phyloP scores from a whole-genome alignment of 2,888 invertebrate species.

The Leucophenga montana region DNA sequence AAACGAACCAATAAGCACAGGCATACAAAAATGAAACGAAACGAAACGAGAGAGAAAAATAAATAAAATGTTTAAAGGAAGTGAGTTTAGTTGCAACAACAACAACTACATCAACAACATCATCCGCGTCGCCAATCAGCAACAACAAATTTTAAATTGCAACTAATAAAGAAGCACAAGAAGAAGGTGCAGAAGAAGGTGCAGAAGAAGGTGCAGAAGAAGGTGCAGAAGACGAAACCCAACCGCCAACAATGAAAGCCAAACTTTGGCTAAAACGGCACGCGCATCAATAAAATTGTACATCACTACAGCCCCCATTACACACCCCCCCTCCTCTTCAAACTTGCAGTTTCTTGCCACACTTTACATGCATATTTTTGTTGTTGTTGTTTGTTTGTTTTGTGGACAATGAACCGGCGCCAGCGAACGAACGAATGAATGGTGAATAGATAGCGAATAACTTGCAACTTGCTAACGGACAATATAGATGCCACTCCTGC shows the following conservation, averaged over 20 bases:
- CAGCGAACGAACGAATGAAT: neutral
- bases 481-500: neutral
- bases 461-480: too few relatives aligned
- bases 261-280: conserved; percentile 4
- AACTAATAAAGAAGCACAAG: neutral
- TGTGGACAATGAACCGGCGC: conserved; percentile 10
- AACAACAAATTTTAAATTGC: conserved; percentile 20
- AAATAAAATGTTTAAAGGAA: too few relatives aligned
- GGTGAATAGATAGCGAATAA: too few relatives aligned
- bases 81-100: neutral
- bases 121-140: neutral
- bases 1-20: too few relatives aligned
- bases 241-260: conserved; percentile 5
- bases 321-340: too few relatives aligned
- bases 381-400: conserved; percentile 4
- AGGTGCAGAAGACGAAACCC: neutral
- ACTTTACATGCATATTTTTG: neutral
- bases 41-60: too few relatives aligned
- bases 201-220: neutral
- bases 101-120: conserved; percentile 1
- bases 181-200: neutral
- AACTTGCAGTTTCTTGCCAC: too few relatives aligned
- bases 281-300: conserved; percentile 22
- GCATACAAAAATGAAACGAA: too few relatives aligned
- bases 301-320: too few relatives aligned